These are phyloP conservation scores for Cataglyphis livida DNA, from an alignment of 2,888 invertebrate genomes.

Conservation along the genomic window DNA sequence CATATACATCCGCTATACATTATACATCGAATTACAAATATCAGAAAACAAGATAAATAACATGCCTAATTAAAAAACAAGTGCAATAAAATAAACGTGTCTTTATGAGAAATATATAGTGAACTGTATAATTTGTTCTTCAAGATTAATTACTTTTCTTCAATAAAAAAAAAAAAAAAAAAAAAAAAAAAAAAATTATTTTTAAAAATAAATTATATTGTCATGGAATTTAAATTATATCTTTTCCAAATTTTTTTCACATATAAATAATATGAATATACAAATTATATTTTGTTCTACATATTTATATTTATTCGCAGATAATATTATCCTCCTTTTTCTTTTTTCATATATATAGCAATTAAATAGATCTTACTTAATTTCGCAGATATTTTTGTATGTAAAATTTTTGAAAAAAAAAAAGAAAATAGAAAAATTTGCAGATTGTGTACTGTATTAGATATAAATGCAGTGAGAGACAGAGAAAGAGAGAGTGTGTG, in stretches of 20 bases:
- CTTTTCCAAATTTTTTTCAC: not conserved
- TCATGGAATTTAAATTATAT: not conserved
- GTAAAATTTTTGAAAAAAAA: conserved; percentile 2
- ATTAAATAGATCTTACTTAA: not conserved
- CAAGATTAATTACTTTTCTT: not conserved
- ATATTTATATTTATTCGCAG: not conserved
- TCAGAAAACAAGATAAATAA: conserved; percentile 35
- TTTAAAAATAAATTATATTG: not conserved
- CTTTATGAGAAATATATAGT: conserved; percentile 8
- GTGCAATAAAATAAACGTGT: conserved; percentile 53
- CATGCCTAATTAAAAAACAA: conserved; percentile 66
- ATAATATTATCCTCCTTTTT: not conserved
- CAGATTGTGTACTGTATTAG: conserved; percentile 59
- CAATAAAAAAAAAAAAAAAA: not conserved
- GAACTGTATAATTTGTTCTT: not conserved
- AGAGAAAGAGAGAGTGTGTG: conserved; percentile 80
- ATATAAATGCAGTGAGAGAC: conserved; percentile 51
- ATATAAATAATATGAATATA: not conserved
- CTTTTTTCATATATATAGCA: not conserved
- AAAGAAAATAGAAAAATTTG: conserved; percentile 31
- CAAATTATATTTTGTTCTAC: not conserved
- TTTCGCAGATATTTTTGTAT: not conserved
- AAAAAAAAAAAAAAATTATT: not conserved
- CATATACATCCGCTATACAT: not conserved
- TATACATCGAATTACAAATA: conserved; percentile 42